Conservation (phyloP, 1,140 invertebrate genomes). For the Marisa cornuarietis region DNA sequence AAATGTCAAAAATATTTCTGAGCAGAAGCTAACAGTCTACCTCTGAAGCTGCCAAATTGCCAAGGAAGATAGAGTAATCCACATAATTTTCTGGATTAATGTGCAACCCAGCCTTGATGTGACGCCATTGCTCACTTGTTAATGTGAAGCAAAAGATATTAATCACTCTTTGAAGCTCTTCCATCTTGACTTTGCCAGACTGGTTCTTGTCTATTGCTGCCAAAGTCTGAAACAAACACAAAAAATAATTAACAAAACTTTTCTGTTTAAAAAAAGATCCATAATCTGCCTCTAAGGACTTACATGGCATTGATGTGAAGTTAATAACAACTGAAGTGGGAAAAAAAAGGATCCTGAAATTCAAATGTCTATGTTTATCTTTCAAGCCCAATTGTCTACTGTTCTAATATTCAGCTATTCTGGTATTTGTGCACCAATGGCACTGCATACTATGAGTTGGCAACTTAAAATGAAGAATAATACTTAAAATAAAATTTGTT, state of each 20-base stretch:
- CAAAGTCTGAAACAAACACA: conserved; percentile 50
- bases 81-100: conserved; percentile 43
- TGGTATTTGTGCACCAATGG: too few relatives aligned
- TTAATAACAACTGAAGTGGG: not conserved
- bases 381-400: too few relatives aligned
- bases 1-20: too few relatives aligned
- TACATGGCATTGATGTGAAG: not conserved
- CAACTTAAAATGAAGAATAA: not conserved
- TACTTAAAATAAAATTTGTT: not conserved
- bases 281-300: not conserved
- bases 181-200: conserved; percentile 45
- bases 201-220: conserved; percentile 56
- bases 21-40: conserved; percentile 8
- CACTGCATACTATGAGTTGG: too few relatives aligned
- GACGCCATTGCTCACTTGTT: conserved; percentile 56
- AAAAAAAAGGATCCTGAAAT: not conserved
- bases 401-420: too few relatives aligned
- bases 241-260: not conserved
- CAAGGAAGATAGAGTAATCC: conserved; percentile 53
- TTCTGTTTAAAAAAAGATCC: not conserved
- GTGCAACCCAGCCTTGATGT: conserved; percentile 43
- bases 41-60: conserved; percentile 38
- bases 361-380: too few relatives aligned
- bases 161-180: conserved; percentile 54
- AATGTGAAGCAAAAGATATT: conserved; percentile 61